Evolutionary conservation across 2,888 invertebrate species (phyloP), one percentile per base, ranked within the genome.

Genomic region (Oscheius myriophilus): DNA sequence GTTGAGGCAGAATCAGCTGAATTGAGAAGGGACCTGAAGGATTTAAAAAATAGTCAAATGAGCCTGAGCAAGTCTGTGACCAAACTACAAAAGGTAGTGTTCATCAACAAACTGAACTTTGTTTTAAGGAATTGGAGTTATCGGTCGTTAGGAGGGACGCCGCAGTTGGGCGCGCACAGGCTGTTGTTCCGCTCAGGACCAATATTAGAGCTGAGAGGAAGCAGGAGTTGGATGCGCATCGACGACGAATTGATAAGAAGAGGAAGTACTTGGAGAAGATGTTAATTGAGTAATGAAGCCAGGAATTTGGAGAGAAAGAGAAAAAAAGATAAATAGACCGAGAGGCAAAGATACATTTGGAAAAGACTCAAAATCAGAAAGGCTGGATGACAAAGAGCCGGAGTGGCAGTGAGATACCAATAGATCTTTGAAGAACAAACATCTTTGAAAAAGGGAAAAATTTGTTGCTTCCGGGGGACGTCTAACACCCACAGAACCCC

Each of bases 101-200:
- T n/a, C n/a, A n/a, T n/a, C n/a, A n/a, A n/a, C n/a, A n/a, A n/a
- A n/a, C n/a, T n/a, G n/a, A n/a, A n/a, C n/a, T n/a, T 49, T 14
- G 6, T 26, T 62, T 70, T 16, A 26, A 75, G 75, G 70, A 75
- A 54, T 62, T 75, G 18, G 67, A 75, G 68, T 65, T 72, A 52
- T n/a, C 72, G 45, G 68, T 75, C 12, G 46, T 70, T 2, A 68
- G 72, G 67, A 54, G 75, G 54, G 75, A 75, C 43, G 75, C 72
- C 12, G 75, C 69, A 18, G 59, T 75, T 57, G 70, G 70, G 16
- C 65, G 58, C 33, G 75, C 75, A 18, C 72, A 75, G 43, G 70
- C 72, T 51, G 75, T 75, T 4, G 70, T 75, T 4, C 69, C 68
- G 42, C 54, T 75, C 61, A 57, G 68, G 21, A 75, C 75, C 9